Percentiles rank a stretch among this genome's conserved stretches.
Evolutionary conservation across 1,140 invertebrate genomes (phyloP).

Genomic region (Caenorhabditis remanei): DNA sequence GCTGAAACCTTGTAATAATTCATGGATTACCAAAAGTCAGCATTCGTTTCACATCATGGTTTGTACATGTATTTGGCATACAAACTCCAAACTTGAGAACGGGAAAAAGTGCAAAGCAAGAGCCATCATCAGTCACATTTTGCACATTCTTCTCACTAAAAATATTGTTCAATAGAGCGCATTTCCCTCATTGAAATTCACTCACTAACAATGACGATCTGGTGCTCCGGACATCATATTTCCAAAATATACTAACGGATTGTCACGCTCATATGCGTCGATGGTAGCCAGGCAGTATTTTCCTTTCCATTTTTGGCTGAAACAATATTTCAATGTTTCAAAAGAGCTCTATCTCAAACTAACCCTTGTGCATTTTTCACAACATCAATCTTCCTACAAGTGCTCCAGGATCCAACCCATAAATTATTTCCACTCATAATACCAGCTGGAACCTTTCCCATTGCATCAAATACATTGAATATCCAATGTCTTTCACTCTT

Average conservation of each 20-base stretch:
- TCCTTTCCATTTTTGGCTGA: constrained; percentile 74
- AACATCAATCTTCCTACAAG: constrained; percentile 75
- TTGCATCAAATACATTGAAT: constrained; percentile 76
- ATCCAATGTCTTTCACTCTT: constrained; percentile 76
- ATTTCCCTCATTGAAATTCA: neutral
- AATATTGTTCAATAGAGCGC: neutral
- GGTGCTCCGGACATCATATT: constrained; percentile 59
- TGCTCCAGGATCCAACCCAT: constrained; percentile 77
- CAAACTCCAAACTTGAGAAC: constrained; percentile 76
- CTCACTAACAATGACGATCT: constrained; percentile 68
- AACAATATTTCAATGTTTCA: neutral
- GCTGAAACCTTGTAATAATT: neutral
- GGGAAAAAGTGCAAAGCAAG: constrained; percentile 75
- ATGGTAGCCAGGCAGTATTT: constrained; percentile 77
- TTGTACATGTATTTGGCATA: constrained; percentile 75
- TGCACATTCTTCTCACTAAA: constrained; percentile 16
- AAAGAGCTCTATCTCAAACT: neutral
- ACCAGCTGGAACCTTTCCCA: constrained; percentile 76
- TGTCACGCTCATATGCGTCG: constrained; percentile 76
- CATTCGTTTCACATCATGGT: constrained; percentile 75
- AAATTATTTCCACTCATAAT: constrained; percentile 74
- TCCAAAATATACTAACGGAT: constrained; percentile 75
- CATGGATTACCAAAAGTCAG: constrained; percentile 70
- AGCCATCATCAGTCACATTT: constrained; percentile 68
- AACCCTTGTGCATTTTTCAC: constrained; percentile 75